Evolutionary conservation across 2,113 vertebrate genomes (phyloP).

Genomic region (Mus musculus): DNA sequence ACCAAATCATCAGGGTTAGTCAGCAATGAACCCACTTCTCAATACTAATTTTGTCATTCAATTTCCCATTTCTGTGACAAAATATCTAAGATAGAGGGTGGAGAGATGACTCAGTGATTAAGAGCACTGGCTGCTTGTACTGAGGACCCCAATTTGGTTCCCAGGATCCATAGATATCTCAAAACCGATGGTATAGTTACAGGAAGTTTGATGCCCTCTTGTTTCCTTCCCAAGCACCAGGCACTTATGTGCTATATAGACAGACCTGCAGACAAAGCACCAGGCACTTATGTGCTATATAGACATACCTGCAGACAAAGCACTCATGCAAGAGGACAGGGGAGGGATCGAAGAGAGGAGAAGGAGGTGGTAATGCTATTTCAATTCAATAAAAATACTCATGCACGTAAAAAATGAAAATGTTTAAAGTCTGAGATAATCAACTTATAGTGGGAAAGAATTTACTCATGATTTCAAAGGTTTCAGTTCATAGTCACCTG

Average conservation of each 20-base stretch:
- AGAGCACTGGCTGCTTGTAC: not conserved
- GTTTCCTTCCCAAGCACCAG: not conserved
- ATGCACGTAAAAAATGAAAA: not conserved
- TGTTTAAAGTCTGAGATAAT: not conserved
- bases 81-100: not conserved
- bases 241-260: not conserved
- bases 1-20: not conserved
- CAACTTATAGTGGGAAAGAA: not conserved
- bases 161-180: not conserved
- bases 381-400: not conserved
- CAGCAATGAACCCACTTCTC: not conserved
- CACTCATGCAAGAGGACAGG: not conserved
- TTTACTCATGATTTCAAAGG: not conserved
- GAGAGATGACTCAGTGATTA: not conserved
- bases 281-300: not conserved
- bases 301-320: not conserved
- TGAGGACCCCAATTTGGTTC: not conserved
- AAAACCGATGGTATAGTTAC: not conserved
- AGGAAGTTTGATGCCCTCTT: not conserved
- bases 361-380: not conserved
- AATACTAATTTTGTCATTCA: not conserved
- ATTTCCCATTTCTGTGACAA: not conserved
- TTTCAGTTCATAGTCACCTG: not conserved
- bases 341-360: not conserved
- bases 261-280: not conserved